Conservation (phyloP, 2,797 vertebrate genomes). For the Onychomys torridus region DNA sequence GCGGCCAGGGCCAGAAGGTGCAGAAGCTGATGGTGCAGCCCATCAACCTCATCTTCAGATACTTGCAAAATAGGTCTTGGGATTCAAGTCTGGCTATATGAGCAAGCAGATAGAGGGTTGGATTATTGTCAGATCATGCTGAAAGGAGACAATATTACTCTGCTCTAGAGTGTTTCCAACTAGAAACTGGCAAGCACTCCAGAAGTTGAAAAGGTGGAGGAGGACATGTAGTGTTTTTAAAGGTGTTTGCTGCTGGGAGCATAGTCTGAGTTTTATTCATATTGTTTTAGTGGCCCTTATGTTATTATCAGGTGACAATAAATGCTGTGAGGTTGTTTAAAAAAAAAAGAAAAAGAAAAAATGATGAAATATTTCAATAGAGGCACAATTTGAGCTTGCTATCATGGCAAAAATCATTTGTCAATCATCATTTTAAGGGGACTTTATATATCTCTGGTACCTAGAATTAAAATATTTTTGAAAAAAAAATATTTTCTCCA, state of each 20-base stretch:
- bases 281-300: slow-evolving; percentile 31
- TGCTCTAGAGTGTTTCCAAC: slow-evolving; percentile 90
- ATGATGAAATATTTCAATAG: no score
- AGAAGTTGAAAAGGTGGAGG: slow-evolving; percentile 22
- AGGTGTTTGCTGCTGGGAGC: background rate
- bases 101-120: no score
- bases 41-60: no score
- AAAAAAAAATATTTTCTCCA: background rate
- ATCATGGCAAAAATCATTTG: no score
- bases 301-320: slow-evolving; percentile 68
- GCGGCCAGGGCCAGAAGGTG: slow-evolving; percentile 97
- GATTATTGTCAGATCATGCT: slow-evolving; percentile 91
- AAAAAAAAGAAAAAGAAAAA: no score
- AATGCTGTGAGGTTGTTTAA: slow-evolving; percentile 74
- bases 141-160: slow-evolving; percentile 91
- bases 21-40: slow-evolving; percentile 99
- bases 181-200: slow-evolving; percentile 74
- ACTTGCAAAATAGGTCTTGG: no score
- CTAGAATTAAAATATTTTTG: background rate
- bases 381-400: no score
- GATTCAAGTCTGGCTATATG: no score
- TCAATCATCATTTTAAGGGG: no score
- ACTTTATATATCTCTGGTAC: no score
- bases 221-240: background rate
- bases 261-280: slow-evolving; percentile 1